These are phyloP conservation scores for Fistularia tabacaria DNA, from an alignment of 2,797 vertebrate species.

Conservation along the genomic window DNA sequence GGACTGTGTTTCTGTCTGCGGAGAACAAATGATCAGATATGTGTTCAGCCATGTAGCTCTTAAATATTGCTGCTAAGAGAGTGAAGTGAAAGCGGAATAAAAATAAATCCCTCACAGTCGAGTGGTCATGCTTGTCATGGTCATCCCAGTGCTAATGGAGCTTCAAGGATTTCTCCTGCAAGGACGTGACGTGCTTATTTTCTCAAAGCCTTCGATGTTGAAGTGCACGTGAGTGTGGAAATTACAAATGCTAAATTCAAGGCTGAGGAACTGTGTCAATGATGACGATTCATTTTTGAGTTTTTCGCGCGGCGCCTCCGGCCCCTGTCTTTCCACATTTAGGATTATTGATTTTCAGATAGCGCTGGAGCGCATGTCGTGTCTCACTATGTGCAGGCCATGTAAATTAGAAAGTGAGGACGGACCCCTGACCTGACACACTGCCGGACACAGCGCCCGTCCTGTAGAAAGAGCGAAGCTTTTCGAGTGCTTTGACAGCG, in stretches of 20 bases:
- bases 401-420: not conserved
- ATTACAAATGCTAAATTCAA: constrained; percentile 24
- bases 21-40: too few relatives aligned
- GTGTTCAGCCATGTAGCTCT: too few relatives aligned
- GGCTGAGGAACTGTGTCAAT: constrained; percentile 6
- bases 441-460: constrained; percentile 67
- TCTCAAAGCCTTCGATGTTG: constrained; percentile 10
- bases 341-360: too few relatives aligned
- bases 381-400: not conserved
- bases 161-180: constrained; percentile 20
- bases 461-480: constrained; percentile 66
- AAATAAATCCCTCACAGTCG: not conserved
- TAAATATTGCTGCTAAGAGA: too few relatives aligned
- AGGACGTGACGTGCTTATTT: constrained; percentile 7
- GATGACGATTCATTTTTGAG: constrained; percentile 10
- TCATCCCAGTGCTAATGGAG: constrained; percentile 27
- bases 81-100: too few relatives aligned
- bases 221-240: not conserved
- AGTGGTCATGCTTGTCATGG: constrained; percentile 18
- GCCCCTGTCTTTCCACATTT: not conserved
- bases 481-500: constrained; percentile 65
- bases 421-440: constrained; percentile 67
- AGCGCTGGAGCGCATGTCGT: not conserved
- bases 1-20: too few relatives aligned
- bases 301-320: not conserved